Evolutionary conservation across 2,888 invertebrate genomes (phyloP), one percentile per base, ranked within the genome.

Genomic region (Cosmopolites sordidus): DNA sequence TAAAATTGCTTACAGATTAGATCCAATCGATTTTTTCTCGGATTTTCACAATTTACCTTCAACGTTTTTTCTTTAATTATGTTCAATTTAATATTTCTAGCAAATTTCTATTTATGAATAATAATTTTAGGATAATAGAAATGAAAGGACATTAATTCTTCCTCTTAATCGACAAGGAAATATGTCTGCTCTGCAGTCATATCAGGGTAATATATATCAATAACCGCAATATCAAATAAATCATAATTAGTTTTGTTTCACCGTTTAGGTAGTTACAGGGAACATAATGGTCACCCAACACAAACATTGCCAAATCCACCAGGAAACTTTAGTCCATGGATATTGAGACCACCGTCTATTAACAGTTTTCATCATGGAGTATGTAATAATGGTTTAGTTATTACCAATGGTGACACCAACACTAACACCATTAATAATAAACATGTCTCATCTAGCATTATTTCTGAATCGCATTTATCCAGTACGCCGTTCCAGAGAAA

Each of bases 41-140:
- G 43, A 14, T 47, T 52, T 52, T 47, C 52, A 46, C 52, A 46
- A 52, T 52, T 52, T 52, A 43, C 51, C 29, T n/a, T n/a, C n/a
- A n/a, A n/a, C n/a, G n/a, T n/a, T n/a, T n/a, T n/a, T n/a, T n/a
- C n/a, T n/a, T n/a, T n/a, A n/a, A n/a, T 27, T 9, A 27, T 27
- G 9, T 27, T 27, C 5, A 27, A 27, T 27, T 27, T 27, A 27
- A 27, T 6, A 27, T 27, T 9, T 27, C 5, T 27, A 27, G 5
- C 27, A 27, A 27, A 27, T 27, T 27, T 27, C 5, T 27, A 27
- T n/a, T n/a, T 27, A 27, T 27, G 9, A 27, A 27, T 27, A 6
- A 5, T 27, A 27, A 6, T 33, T 33, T 33, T 12, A 33, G 33
- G 33, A 33, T 12, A 12, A 11, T 33, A 33, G 12, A 33, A 33